Conservation (phyloP, 2,888 invertebrate species). For the Sinodicranocentrus sp. region DNA sequence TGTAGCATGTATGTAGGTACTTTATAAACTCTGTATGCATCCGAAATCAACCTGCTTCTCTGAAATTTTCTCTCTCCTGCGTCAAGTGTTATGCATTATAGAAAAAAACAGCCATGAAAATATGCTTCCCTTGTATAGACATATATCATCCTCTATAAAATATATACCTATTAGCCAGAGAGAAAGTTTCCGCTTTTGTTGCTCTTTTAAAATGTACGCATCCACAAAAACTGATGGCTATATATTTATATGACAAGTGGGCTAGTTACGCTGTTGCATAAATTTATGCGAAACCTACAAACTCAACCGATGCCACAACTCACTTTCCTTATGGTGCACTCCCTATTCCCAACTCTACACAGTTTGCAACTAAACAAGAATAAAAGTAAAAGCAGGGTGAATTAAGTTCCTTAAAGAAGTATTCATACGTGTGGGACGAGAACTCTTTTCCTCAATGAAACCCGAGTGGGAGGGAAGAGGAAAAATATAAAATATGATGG, state of each 20-base stretch:
- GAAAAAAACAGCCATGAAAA: too few relatives aligned
- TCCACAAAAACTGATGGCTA: constrained; percentile 33
- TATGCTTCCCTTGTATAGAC: too few relatives aligned
- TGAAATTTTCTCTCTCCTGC: too few relatives aligned
- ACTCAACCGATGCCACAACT: too few relatives aligned
- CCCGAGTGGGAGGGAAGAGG: constrained; percentile 38
- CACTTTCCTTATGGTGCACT: too few relatives aligned
- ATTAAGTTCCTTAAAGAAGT: constrained; percentile 23
- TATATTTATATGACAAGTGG: constrained; percentile 34
- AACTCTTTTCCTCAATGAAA: background rate
- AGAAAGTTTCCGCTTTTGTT: background rate
- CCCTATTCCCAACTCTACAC: background rate
- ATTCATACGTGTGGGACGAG: constrained; percentile 13
- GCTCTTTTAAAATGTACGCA: too few relatives aligned
- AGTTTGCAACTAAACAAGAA: background rate
- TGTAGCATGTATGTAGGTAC: background rate
- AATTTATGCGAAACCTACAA: background rate
- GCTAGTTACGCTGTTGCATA: constrained; percentile 12
- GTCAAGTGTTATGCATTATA: too few relatives aligned
- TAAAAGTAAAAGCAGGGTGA: too few relatives aligned
- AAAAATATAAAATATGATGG: constrained; percentile 72
- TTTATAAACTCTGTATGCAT: background rate
- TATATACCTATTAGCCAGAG: too few relatives aligned
- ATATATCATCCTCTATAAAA: too few relatives aligned
- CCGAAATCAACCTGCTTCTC: constrained; percentile 24